Evolutionary conservation across 2,797 vertebrate genomes (phyloP).

Genomic region (Manis pentadactyla): DNA sequence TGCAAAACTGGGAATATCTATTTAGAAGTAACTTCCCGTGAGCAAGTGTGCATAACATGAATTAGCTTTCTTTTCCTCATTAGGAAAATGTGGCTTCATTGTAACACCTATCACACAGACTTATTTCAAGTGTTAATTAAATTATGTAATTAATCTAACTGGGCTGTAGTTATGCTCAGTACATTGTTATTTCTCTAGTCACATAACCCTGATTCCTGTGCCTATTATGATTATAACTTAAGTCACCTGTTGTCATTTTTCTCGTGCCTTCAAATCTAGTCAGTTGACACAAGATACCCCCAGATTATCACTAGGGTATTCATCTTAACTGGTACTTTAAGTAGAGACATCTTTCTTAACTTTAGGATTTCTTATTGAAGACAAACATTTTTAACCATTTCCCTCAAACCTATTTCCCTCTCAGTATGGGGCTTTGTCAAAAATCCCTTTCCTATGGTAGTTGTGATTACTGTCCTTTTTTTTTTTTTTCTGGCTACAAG

Average conservation of each 20-base stretch:
- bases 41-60: background rate
- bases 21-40: conserved; percentile 7
- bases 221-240: background rate
- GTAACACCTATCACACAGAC: background rate
- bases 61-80: background rate
- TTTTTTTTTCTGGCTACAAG: conserved; percentile 22
- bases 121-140: conserved; percentile 47
- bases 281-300: background rate
- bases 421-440: background rate
- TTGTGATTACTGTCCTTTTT: background rate
- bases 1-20: background rate
- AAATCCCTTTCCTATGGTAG: background rate
- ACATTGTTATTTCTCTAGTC: background rate
- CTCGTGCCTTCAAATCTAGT: background rate
- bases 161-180: background rate
- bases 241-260: background rate
- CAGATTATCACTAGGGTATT: background rate
- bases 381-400: background rate
- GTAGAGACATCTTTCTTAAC: background rate
- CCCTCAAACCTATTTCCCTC: background rate
- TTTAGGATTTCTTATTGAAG: background rate
- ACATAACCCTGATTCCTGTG: background rate
- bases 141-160: conserved; percentile 3
- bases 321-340: background rate
- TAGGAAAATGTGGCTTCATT: background rate